Conservation (phyloP, 2,113 vertebrate species). For the Hydropotes inermis region DNA sequence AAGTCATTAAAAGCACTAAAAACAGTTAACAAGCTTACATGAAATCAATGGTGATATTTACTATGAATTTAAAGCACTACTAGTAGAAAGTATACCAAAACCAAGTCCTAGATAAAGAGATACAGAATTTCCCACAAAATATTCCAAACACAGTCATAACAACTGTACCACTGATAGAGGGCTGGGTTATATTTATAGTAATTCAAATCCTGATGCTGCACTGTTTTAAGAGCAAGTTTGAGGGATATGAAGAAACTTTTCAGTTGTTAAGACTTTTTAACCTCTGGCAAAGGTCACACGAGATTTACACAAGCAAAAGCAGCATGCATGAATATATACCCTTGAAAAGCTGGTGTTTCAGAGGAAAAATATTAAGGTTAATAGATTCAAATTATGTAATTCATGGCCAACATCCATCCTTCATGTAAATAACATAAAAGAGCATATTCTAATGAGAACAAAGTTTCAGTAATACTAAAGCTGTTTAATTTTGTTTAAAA, state of each 20-base stretch:
- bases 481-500: not conserved
- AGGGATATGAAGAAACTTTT: not conserved
- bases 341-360: not conserved
- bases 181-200: not conserved
- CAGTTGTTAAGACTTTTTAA: not conserved
- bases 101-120: not conserved
- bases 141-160: not conserved
- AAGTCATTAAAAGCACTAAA: constrained; percentile 17
- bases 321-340: not conserved
- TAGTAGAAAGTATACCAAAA: not conserved
- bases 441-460: not conserved
- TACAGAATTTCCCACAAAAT: constrained; percentile 24
- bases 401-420: not conserved
- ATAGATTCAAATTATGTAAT: not conserved
- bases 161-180: not conserved
- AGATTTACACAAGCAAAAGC: constrained; percentile 24
- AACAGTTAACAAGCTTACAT: not conserved
- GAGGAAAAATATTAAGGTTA: not conserved
- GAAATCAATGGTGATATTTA: constrained; percentile 17
- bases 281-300: not conserved
- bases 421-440: not conserved
- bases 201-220: not conserved
- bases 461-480: constrained; percentile 21
- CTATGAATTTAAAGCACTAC: not conserved
- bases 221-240: not conserved